phyloP scores from a whole-genome alignment of 2,113 vertebrate species.

The Paraplagusia blochii region DNA sequence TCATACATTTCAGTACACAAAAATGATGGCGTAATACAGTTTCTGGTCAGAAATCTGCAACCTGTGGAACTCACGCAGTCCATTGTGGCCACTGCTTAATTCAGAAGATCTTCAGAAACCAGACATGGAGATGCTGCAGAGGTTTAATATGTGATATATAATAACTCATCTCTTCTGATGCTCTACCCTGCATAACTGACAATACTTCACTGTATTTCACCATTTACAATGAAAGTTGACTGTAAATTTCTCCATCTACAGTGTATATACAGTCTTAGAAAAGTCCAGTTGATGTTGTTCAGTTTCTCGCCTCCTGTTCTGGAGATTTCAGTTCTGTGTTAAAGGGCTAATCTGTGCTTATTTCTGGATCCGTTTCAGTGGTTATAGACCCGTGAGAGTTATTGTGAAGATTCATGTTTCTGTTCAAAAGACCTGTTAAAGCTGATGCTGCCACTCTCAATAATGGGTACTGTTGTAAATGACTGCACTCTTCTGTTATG shows the following conservation, averaged over 20 bases:
- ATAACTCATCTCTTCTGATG: slow-evolving; percentile 9
- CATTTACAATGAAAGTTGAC: slow-evolving; percentile 11
- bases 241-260: slow-evolving; percentile 28
- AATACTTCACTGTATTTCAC: slow-evolving; percentile 5
- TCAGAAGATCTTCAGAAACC: no score
- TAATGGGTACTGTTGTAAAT: slow-evolving; percentile 38
- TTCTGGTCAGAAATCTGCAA: no score
- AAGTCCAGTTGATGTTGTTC: slow-evolving; percentile 40
- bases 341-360: slow-evolving; percentile 60
- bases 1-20: no score
- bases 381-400: slow-evolving; percentile 14
- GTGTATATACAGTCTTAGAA: slow-evolving; percentile 9
- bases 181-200: slow-evolving; percentile 32
- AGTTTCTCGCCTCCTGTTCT: slow-evolving; percentile 13
- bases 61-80: no score
- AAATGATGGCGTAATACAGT: no score
- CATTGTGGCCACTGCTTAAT: no score
- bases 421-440: background rate
- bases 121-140: no score
- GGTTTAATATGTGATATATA: no score
- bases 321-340: slow-evolving; percentile 37
- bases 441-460: background rate
- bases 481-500: slow-evolving; percentile 25
- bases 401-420: slow-evolving; percentile 19
- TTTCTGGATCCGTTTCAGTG: slow-evolving; percentile 32